Percentiles rank a stretch among this genome's conserved stretches.
Evolutionary conservation across 2,888 invertebrate genomes (phyloP).

Genomic region (Dasypolia templi): DNA sequence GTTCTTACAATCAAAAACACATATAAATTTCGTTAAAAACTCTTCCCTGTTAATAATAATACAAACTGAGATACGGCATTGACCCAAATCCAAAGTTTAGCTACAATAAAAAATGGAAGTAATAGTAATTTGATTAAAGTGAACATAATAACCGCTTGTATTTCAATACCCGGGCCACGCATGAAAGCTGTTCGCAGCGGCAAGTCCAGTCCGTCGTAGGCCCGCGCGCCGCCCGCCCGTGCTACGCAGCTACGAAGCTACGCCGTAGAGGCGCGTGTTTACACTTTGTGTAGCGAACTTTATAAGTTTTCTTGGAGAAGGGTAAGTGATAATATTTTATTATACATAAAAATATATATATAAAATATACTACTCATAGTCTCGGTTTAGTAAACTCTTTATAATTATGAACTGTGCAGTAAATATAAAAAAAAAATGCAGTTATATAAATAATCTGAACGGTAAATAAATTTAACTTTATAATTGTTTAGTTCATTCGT

Average conservation of each 20-base stretch:
- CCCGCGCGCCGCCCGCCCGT: slow-evolving; percentile 61
- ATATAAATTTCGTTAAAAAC: too few relatives aligned
- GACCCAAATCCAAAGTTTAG: slow-evolving; percentile 35
- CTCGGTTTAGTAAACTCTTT: not conserved
- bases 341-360: too few relatives aligned
- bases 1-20: not conserved
- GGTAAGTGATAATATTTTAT: slow-evolving; percentile 31
- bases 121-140: slow-evolving; percentile 4
- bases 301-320: slow-evolving; percentile 33
- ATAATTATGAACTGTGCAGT: not conserved
- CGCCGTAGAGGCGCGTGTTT: slow-evolving; percentile 59
- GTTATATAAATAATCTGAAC: not conserved
- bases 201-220: slow-evolving; percentile 60
- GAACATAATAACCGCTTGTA: slow-evolving; percentile 20
- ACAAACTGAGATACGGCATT: slow-evolving; percentile 30
- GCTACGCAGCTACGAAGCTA: slow-evolving; percentile 65
- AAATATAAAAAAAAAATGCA: too few relatives aligned
- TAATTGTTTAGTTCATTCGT: not conserved
- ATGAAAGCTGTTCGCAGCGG: slow-evolving; percentile 45
- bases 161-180: slow-evolving; percentile 25
- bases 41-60: slow-evolving; percentile 3
- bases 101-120: slow-evolving; percentile 9
- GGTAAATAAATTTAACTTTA: not conserved
- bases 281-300: slow-evolving; percentile 38
- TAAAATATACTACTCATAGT: not conserved